Percentiles rank a stretch among this genome's conserved stretches.
These are phyloP conservation scores for Dolomedes plantarius DNA, from an alignment of 2,888 invertebrate species.

Conservation along the genomic window DNA sequence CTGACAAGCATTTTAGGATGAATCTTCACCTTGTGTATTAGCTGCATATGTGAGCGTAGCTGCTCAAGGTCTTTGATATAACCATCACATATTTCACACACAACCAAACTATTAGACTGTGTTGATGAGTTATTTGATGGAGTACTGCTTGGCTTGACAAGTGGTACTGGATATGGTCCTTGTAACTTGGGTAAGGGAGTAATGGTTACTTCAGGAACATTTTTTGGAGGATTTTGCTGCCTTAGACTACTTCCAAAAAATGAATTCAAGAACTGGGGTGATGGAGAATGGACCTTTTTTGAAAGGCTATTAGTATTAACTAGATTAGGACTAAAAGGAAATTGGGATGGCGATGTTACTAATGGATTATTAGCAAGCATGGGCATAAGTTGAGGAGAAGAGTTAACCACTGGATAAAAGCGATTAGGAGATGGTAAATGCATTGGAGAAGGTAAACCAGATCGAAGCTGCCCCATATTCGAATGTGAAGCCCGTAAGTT, in stretches of 20 bases:
- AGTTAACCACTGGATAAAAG: conserved; percentile 42
- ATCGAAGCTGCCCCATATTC: conserved; percentile 30
- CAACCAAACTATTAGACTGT: conserved; percentile 80
- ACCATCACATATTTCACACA: conserved; percentile 97
- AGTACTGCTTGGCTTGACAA: conserved; percentile 25
- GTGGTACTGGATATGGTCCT: conserved; percentile 58
- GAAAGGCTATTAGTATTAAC: conserved; percentile 10
- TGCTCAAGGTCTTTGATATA: conserved; percentile 97
- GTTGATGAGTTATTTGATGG: neutral
- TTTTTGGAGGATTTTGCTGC: conserved; percentile 29
- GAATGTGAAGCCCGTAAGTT: conserved; percentile 43
- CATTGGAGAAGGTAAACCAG: conserved; percentile 24
- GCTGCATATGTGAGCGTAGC: conserved; percentile 96
- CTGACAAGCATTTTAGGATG: conserved; percentile 97
- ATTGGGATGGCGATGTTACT: conserved; percentile 44
- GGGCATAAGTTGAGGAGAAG: conserved; percentile 38
- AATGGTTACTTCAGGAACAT: conserved; percentile 30
- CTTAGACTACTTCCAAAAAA: conserved; percentile 25
- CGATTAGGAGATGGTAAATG: conserved; percentile 38
- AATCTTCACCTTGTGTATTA: conserved; percentile 96
- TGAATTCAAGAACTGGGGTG: conserved; percentile 9
- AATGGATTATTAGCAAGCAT: conserved; percentile 57
- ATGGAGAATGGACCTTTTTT: conserved; percentile 26
- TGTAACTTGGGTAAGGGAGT: conserved; percentile 51
- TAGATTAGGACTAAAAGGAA: conserved; percentile 30